Evolutionary conservation across 2,113 vertebrate genomes (phyloP).

Genomic region (Lepisosteus oculatus): DNA sequence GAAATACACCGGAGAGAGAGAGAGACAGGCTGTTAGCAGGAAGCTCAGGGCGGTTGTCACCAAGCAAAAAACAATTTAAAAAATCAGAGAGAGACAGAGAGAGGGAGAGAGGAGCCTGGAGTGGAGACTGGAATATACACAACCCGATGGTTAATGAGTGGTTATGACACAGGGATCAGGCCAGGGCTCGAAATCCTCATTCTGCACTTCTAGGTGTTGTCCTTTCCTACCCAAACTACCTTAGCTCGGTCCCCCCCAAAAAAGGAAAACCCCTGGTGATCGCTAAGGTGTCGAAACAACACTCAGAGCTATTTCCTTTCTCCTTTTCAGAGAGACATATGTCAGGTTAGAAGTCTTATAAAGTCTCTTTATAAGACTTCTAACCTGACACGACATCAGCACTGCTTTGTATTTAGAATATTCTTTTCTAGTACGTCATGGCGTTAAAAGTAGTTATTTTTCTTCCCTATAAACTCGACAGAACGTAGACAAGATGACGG

Average conservation of each 20-base stretch:
- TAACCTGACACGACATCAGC: too few relatives aligned
- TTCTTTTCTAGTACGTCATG: too few relatives aligned
- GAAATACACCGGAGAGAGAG: constrained; percentile 18
- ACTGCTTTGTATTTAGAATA: too few relatives aligned
- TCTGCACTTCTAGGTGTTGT: background rate
- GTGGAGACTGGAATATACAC: constrained; percentile 18
- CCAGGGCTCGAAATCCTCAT: constrained; percentile 53
- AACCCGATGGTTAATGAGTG: constrained; percentile 24
- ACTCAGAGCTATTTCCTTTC: constrained; percentile 37
- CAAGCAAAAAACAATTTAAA: background rate
- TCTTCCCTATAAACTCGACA: too few relatives aligned
- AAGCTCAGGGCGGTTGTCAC: background rate
- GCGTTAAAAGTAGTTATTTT: too few relatives aligned
- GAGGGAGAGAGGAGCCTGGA: background rate
- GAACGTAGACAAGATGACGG: too few relatives aligned
- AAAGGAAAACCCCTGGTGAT: constrained; percentile 23
- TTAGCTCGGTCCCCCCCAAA: too few relatives aligned
- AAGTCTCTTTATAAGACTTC: background rate
- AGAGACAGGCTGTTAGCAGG: background rate
- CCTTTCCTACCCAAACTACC: background rate
- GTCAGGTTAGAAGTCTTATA: constrained; percentile 35
- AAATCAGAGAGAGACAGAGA: background rate
- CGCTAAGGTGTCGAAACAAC: constrained; percentile 25
- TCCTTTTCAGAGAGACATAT: constrained; percentile 28
- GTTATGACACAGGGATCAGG: constrained; percentile 43